A percentile compares a stretch with the other conserved stretches of the same genome.
Conservation (phyloP, 1,140 invertebrate species). For the Ridgeia piscesae region DNA sequence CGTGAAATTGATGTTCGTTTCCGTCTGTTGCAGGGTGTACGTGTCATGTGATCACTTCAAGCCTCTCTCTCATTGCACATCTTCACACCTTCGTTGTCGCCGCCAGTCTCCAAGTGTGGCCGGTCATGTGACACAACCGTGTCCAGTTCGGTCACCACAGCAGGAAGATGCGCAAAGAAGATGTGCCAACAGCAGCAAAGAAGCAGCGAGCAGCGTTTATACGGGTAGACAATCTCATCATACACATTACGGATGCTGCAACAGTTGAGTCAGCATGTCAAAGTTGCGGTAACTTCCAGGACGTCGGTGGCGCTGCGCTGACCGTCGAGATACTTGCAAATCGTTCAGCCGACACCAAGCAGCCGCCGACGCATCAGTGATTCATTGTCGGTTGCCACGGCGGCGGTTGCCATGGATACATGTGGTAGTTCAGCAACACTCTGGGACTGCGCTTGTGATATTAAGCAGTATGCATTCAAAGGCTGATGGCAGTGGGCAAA, state of each 20-base stretch:
- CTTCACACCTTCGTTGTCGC: neutral
- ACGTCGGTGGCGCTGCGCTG: too few relatives aligned
- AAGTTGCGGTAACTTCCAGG: neutral
- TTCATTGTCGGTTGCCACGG: neutral
- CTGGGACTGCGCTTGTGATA: neutral
- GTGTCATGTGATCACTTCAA: neutral
- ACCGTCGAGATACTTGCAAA: neutral
- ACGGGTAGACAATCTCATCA: slow-evolving; percentile 4
- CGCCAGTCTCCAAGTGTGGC: neutral
- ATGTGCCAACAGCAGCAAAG: neutral
- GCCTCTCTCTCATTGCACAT: neutral
- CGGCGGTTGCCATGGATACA: neutral
- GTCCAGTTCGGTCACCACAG: neutral
- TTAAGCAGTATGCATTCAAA: neutral
- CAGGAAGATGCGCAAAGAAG: neutral
- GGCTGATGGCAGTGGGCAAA: neutral
- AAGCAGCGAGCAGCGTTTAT: neutral
- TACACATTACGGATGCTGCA: neutral
- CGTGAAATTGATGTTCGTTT: neutral
- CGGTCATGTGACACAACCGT: neutral
- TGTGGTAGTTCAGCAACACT: neutral
- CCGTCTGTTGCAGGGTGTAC: neutral
- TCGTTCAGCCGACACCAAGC: neutral
- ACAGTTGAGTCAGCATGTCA: neutral
- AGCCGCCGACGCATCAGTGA: neutral